These are phyloP conservation scores for Sebastes steindachneri DNA, from an alignment of 2,797 vertebrate genomes.

Conservation along the genomic window DNA sequence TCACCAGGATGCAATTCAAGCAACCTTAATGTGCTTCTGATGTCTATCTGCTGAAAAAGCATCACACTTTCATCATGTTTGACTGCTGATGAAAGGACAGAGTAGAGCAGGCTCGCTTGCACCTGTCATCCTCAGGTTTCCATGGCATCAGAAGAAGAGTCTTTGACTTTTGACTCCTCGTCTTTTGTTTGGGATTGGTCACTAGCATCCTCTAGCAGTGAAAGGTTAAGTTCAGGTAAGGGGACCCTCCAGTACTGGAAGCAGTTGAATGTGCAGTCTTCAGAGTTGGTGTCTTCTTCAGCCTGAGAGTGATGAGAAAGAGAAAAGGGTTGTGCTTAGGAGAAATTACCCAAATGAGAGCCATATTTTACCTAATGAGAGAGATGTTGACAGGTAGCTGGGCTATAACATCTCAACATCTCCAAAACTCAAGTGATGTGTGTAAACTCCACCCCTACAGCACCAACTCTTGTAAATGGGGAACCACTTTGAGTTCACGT, in stretches of 20 bases:
- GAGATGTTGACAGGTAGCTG: neutral
- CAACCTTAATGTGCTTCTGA: neutral
- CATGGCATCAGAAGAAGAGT: constrained; percentile 81
- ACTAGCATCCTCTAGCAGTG: constrained; percentile 79
- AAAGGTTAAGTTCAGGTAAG: constrained; percentile 87
- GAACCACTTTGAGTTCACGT: too few species aligned
- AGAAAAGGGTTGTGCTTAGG: neutral
- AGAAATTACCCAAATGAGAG: neutral
- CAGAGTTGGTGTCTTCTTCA: neutral
- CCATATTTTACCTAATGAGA: neutral
- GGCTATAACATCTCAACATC: too few species aligned
- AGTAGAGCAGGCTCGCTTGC: neutral
- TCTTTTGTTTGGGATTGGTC: neutral
- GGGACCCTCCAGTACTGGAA: constrained; percentile 94
- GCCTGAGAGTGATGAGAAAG: constrained; percentile 38
- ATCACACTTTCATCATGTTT: neutral
- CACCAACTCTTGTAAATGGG: too few species aligned
- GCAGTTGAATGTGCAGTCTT: constrained; percentile 85
- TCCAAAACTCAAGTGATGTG: too few species aligned
- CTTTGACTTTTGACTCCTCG: constrained; percentile 42
- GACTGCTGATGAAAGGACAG: neutral
- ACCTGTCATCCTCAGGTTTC: constrained; percentile 84
- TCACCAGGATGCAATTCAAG: neutral
- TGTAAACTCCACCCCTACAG: too few species aligned
- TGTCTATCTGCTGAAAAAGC: neutral